Percentiles rank a stretch among this genome's conserved stretches.
phyloP scores from a whole-genome alignment of 2,797 vertebrate species.

The Eremophila alpestris region DNA sequence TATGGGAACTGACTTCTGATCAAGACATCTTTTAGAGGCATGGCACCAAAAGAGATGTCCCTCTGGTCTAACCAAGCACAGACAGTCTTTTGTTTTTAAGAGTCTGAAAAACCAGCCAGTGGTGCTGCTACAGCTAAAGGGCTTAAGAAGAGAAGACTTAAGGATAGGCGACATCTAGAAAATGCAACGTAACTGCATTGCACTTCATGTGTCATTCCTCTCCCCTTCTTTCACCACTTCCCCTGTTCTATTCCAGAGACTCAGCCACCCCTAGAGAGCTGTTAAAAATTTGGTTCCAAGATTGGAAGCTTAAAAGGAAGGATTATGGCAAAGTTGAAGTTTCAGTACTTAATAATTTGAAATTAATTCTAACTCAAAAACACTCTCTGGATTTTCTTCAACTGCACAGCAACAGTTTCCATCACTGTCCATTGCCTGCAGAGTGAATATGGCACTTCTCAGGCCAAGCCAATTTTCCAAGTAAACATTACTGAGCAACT shows the following conservation, averaged over 20 bases:
- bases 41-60: not conserved
- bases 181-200: not conserved
- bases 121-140: not conserved
- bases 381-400: not conserved
- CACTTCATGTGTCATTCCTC: not conserved
- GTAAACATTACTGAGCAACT: not conserved
- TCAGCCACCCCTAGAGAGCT: not conserved
- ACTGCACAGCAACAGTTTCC: not conserved
- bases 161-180: not conserved
- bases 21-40: not conserved
- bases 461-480: conserved; percentile 25
- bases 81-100: not conserved
- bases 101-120: not conserved
- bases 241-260: not conserved
- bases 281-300: not conserved
- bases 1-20: not conserved
- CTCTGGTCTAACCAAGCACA: not conserved
- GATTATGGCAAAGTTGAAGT: not conserved
- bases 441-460: conserved; percentile 20
- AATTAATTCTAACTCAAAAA: not conserved
- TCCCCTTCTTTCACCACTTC: not conserved
- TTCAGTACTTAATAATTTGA: not conserved
- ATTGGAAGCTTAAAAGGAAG: not conserved
- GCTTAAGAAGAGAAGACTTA: not conserved
- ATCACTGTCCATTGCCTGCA: not conserved